Base-by-base conservation (phyloP, 1,140 invertebrate genomes). In the Nomia melanderi region DNA sequence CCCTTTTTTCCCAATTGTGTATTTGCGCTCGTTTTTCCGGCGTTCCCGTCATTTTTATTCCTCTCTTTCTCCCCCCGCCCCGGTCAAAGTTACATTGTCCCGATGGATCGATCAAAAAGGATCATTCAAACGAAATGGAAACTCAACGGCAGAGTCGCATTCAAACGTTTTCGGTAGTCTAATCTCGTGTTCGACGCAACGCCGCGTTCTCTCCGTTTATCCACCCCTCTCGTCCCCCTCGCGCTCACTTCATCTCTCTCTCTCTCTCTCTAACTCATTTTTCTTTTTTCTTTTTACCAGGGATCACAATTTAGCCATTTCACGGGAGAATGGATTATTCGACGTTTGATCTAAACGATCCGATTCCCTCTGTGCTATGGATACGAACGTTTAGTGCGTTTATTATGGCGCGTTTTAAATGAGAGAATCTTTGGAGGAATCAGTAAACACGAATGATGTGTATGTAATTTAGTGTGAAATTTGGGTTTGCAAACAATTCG, bases 91-190 rank as follows among this genome's bases (percentile, higher is more conserved):
- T 27, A 65, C 50, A 57, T 25, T 44, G 47, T 75, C 53, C 53
- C 53, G 5, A 11, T 2, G 29, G 27, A 66, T 75, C 63, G 7
- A 66, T 74, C 72, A 23, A 17, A 5, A 8, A 29, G 41, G 70
- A 50, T 73, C 31, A 12, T 54, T 11, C 47, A 27, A 39, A 64
- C 44, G 60, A 74, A 65, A 65, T 50, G 20, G 56, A 64, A 65
- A 74, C 60, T 14, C 50, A 29, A 27, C 62, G 62, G 17, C 23
- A 4, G 33, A 29, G 20, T 33, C 47, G 8, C 70, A 50, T 29
- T 63, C 44, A 29, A 73, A 54, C 20, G 31, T 5, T 74, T 56
- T n/a, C n/a, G 9, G 5, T n/a, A 44, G 23, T 57, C 53, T 44
- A 36, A 75, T 66, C 63, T 65, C 23, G 33, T 17, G 20, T 65